Evolutionary conservation across 2,888 invertebrate species (phyloP), one percentile per base, ranked within the genome.

Genomic region (Cloeon dipterum): DNA sequence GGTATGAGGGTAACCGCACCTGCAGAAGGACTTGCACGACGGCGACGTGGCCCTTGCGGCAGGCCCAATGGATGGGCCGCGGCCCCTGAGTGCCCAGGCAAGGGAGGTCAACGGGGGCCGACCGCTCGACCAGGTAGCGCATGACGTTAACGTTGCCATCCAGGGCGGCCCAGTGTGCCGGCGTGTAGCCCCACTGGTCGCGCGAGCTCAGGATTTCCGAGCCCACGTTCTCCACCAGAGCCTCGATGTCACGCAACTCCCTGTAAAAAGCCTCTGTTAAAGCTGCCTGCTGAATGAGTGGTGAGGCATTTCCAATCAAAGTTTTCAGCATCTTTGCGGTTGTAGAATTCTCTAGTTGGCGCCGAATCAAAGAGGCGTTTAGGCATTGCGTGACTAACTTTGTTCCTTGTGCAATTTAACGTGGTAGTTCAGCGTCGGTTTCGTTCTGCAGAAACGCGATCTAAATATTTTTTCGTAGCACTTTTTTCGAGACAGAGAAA

Each of bases 21-120:
- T 62, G 58, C 5, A 66, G 51, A 34, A 68, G 50, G 36, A 66
- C 53, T 59, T 89, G 88, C 4, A 86, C 86, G 14, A 88, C 74
- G 0, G 82, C 81, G 1, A 86, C 77, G 51, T 89, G 86, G 1
- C 89, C 89, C 54, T 89, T 86, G 26, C 88, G 68, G 50, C 86
- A 86, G 0, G 89, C 88, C 89, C 89, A 89, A 52, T 91, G 89
- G 43, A 89, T 83, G 2, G 89, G 89, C 19, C 79, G 66, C 1
- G 86, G 86, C 2, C 86, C 88, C 60, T 85, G 78, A 2, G 81
- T 83, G 34, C 86, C 85, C 35, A 83, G 61, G 47, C 86, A 86
- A 1, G 85, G 76, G 26, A 85, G 63, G 57, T 89, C 83, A 5
- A 88, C 71, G 0, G 83, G 82, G 3, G 79, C 81, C 18, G 72